Conservation (phyloP, 2,113 vertebrate genomes). For the Pan paniscus region DNA sequence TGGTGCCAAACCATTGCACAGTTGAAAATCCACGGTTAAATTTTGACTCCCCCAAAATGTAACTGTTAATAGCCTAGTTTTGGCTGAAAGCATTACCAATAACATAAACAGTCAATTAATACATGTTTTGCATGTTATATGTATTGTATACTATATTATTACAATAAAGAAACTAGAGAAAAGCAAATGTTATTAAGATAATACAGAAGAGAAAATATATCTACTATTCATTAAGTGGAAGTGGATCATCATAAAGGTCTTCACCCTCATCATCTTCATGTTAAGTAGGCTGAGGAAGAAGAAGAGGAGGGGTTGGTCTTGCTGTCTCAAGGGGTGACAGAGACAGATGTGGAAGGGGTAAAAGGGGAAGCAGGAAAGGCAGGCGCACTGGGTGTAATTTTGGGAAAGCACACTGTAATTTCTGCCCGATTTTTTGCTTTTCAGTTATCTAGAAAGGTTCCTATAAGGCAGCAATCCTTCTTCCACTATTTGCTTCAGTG, state of each 20-base stretch:
- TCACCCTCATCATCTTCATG: not conserved
- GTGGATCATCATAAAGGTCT: not conserved
- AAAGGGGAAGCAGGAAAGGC: not conserved
- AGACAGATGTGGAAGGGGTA: not conserved
- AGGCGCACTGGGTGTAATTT: not conserved
- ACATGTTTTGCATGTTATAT: not conserved
- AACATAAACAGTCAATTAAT: not conserved
- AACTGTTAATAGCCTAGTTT: not conserved
- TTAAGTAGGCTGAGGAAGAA: not conserved
- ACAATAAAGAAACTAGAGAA: not conserved
- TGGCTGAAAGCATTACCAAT: not conserved
- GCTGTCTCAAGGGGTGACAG: not conserved
- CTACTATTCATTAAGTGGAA: not conserved
- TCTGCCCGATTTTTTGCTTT: not conserved
- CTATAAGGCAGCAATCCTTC: not conserved
- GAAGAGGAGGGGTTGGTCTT: not conserved
- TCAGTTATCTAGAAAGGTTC: not conserved
- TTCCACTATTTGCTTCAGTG: not conserved
- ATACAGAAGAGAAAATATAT: not conserved
- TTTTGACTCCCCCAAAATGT: not conserved
- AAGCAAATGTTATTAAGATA: not conserved
- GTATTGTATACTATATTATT: not conserved
- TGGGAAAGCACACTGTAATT: not conserved
- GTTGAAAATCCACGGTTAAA: not conserved
- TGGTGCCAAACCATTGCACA: not conserved